Conservation (phyloP, 2,113 vertebrate genomes). For the Nesoenas mayeri region DNA sequence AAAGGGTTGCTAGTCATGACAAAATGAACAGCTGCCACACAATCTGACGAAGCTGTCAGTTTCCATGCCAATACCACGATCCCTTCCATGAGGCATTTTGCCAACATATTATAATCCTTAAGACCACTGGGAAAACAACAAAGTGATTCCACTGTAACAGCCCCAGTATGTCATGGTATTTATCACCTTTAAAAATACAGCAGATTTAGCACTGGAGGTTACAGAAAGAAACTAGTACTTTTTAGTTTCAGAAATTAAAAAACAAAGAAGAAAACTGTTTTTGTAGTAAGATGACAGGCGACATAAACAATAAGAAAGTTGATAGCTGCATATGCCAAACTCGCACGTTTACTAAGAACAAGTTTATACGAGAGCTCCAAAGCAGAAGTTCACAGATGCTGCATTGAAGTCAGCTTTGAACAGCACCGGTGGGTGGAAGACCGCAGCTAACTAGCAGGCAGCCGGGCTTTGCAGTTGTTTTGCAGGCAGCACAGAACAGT, state of each 20-base stretch:
- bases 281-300: not conserved
- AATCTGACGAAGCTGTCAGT: not conserved
- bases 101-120: conserved; percentile 12
- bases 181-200: not conserved
- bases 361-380: not conserved
- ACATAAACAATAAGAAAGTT: conserved; percentile 33
- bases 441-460: not conserved
- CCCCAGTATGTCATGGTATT: not conserved
- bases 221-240: not conserved
- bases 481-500: not conserved
- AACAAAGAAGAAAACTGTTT: conserved; percentile 9
- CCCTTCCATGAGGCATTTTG: not conserved
- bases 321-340: conserved; percentile 32
- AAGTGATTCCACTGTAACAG: not conserved
- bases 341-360: not conserved
- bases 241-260: not conserved
- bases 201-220: not conserved
- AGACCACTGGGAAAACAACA: not conserved
- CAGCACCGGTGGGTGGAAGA: not conserved
- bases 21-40: conserved; percentile 35
- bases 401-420: not conserved
- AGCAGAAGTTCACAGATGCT: conserved; percentile 39
- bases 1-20: not conserved
- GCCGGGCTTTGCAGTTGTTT: conserved; percentile 46
- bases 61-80: conserved; percentile 13